phyloP scores from a whole-genome alignment of 2,797 vertebrate species.

The Pogoniulus pusillus region DNA sequence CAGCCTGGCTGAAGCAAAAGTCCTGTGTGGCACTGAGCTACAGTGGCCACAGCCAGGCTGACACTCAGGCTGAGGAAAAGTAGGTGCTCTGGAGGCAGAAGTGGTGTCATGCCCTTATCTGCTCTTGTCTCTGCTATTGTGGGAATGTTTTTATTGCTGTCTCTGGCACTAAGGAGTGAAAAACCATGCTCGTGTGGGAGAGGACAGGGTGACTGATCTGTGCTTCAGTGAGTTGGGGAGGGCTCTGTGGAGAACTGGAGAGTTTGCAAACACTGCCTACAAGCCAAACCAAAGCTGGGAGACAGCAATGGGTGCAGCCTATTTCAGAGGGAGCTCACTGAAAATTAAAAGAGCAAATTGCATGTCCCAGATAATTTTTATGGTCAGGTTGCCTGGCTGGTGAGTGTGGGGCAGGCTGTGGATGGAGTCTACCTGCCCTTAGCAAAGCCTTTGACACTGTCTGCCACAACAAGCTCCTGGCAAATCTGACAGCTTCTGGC shows the following conservation, averaged over 20 bases:
- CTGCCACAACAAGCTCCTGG: too few relatives aligned
- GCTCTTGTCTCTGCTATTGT: neutral
- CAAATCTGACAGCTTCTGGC: too few relatives aligned
- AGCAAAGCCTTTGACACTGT: too few relatives aligned
- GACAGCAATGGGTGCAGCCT: neutral
- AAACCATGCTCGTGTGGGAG: neutral
- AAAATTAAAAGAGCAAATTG: neutral
- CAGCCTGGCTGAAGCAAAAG: neutral
- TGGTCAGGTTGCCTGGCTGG: too few relatives aligned
- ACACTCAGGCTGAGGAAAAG: neutral
- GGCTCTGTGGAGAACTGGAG: neutral
- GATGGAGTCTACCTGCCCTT: too few relatives aligned
- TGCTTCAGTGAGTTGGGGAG: neutral
- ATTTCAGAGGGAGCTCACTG: neutral
- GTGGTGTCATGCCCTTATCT: neutral
- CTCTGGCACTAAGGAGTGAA: neutral
- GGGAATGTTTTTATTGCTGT: neutral
- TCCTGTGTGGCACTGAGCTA: neutral
- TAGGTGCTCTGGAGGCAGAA: neutral
- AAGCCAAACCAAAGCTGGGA: neutral
- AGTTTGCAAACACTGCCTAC: neutral
- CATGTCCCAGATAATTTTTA: neutral
- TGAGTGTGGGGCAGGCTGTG: too few relatives aligned
- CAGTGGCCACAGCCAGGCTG: neutral
- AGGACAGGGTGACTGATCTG: accelerated